Conservation (phyloP, 2,888 invertebrate species). For the Lissonota sp. region DNA sequence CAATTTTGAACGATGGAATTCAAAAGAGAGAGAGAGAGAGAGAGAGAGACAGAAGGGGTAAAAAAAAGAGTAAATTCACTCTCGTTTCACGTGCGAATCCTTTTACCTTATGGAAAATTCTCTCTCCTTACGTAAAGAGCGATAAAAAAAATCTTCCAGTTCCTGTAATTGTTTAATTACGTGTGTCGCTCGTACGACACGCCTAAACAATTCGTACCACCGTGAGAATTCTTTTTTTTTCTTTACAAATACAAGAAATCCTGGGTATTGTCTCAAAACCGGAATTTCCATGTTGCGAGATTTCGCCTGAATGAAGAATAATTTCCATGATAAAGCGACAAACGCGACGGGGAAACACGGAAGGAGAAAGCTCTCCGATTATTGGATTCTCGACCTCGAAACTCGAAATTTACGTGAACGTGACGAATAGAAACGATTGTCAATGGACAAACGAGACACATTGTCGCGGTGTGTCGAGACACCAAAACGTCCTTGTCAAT, state of each 20-base stretch:
- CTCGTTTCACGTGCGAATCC: neutral
- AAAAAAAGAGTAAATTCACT: constrained; percentile 5
- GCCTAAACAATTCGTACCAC: constrained; percentile 10
- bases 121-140: constrained; percentile 27
- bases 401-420: constrained; percentile 41
- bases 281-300: neutral
- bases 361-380: constrained; percentile 29
- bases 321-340: constrained; percentile 44
- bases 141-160: neutral
- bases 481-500: constrained; percentile 38
- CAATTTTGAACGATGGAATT: too few relatives aligned
- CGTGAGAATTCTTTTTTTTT: constrained; percentile 19
- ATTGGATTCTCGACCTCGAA: constrained; percentile 40
- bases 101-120: constrained; percentile 17
- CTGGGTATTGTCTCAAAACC: neutral
- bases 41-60: neutral
- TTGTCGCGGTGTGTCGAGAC: constrained; percentile 25
- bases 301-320: neutral
- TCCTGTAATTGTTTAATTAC: constrained; percentile 29
- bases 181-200: neutral
- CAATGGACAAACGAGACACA: constrained; percentile 14
- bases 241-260: neutral
- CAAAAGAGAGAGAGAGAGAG: neutral
- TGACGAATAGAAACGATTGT: constrained; percentile 35
- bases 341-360: neutral